Evolutionary conservation across 2,888 invertebrate species (phyloP).

Genomic region (Alitta virens): DNA sequence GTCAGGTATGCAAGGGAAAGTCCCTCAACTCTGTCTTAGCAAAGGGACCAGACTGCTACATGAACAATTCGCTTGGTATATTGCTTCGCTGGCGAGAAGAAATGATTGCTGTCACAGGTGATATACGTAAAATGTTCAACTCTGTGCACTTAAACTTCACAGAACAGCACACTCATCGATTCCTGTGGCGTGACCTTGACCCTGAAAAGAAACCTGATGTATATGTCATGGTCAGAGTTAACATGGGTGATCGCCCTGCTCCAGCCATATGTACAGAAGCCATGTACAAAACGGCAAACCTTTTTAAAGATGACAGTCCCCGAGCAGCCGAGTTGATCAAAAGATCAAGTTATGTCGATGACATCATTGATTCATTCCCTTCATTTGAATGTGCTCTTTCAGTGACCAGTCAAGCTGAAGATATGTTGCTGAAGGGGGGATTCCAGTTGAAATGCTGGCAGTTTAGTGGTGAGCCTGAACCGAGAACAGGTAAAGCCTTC

Average conservation of each 20-base stretch:
- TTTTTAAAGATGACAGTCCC: not conserved
- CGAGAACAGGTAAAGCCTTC: no score
- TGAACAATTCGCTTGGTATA: not conserved
- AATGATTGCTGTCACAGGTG: not conserved
- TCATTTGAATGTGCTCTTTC: not conserved
- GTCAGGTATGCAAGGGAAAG: not conserved
- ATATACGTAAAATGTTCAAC: not conserved
- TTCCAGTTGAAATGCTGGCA: not conserved
- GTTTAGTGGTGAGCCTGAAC: no score
- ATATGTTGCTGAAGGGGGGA: not conserved
- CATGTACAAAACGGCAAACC: not conserved
- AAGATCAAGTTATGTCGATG: not conserved
- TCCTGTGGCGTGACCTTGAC: not conserved
- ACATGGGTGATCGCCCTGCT: not conserved
- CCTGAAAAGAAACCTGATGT: not conserved
- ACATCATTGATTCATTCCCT: not conserved
- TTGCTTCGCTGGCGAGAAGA: not conserved
- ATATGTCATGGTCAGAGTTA: not conserved
- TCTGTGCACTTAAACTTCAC: not conserved
- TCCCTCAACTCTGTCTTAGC: not conserved
- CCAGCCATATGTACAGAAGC: not conserved
- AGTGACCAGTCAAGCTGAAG: not conserved
- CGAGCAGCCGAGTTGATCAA: not conserved
- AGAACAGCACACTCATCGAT: not conserved
- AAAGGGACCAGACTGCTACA: not conserved